Percentiles rank a stretch among this genome's conserved stretches.
Evolutionary conservation across 2,888 invertebrate species (phyloP).

Genomic region (Agrotis ipsilon): DNA sequence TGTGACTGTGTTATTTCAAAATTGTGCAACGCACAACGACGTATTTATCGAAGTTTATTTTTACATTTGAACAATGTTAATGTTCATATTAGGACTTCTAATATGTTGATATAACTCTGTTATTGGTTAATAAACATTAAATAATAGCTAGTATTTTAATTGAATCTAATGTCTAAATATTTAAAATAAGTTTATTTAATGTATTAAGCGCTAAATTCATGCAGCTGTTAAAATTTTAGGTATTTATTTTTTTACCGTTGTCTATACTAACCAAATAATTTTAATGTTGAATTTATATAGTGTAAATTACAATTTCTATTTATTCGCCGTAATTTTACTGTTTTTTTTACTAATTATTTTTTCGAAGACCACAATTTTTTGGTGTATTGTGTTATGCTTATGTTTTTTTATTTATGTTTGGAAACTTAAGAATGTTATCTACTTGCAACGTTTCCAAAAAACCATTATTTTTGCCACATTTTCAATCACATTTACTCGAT

Average conservation of each 20-base stretch:
- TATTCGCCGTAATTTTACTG: too few relatives aligned
- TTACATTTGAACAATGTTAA: background rate
- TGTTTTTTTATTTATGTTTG: too few relatives aligned
- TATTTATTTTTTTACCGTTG: background rate
- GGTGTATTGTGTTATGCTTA: too few relatives aligned
- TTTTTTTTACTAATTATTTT: background rate
- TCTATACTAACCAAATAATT: too few relatives aligned
- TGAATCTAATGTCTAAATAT: background rate
- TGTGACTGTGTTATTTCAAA: slow-evolving; percentile 25
- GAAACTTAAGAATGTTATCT: too few relatives aligned
- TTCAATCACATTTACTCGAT: slow-evolving; percentile 21
- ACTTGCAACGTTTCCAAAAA: background rate
- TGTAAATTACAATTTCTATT: too few relatives aligned
- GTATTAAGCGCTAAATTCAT: background rate
- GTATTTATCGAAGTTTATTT: slow-evolving; percentile 3
- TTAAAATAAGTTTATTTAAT: too few relatives aligned
- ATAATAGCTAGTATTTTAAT: background rate
- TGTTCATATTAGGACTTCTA: background rate
- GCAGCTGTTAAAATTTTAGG: background rate
- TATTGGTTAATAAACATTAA: background rate
- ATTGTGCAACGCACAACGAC: background rate
- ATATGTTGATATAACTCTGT: slow-evolving; percentile 4
- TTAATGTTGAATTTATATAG: too few relatives aligned
- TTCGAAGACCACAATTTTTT: background rate
- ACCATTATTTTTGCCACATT: background rate